Evolutionary conservation across 2,797 vertebrate species (phyloP).

Genomic region (Poecilia gillii): DNA sequence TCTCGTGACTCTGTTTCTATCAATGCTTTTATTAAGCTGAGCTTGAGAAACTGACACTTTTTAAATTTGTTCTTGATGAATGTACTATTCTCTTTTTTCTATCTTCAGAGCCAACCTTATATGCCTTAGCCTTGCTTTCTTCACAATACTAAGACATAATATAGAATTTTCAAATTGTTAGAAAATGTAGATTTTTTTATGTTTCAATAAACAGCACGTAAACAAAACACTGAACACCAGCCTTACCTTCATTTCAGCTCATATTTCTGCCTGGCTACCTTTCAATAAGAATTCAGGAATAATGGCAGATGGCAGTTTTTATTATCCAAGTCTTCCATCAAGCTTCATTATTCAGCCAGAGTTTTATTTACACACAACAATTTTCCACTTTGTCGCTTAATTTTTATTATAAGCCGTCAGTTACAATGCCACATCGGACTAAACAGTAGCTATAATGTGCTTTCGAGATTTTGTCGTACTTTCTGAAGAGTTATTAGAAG

Average conservation of each 20-base stretch:
- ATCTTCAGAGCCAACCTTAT: neutral
- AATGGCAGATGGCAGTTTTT: slow-evolving; percentile 35
- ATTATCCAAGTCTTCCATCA: slow-evolving; percentile 45
- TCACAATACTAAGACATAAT: neutral
- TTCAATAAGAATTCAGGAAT: slow-evolving; percentile 27
- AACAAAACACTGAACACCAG: neutral
- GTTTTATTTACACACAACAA: slow-evolving; percentile 53
- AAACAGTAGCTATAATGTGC: slow-evolving; percentile 5
- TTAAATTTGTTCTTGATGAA: neutral
- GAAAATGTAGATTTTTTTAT: neutral
- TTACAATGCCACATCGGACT: slow-evolving; percentile 25
- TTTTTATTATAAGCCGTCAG: slow-evolving; percentile 43
- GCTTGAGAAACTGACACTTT: neutral
- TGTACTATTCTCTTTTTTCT: neutral
- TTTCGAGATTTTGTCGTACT: slow-evolving; percentile 6
- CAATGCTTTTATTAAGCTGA: neutral
- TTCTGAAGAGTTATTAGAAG: neutral
- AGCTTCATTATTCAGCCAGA: slow-evolving; percentile 49
- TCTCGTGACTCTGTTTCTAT: neutral
- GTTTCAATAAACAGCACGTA: neutral
- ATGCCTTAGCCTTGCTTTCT: neutral
- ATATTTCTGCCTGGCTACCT: slow-evolving; percentile 16
- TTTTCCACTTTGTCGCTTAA: slow-evolving; percentile 51
- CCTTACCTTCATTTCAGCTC: slow-evolving; percentile 7
- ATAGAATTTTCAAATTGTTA: neutral